A percentile compares a stretch with the other conserved stretches of the same genome.
Conservation (phyloP, 2,888 invertebrate species). For the Diarsia mendica region DNA sequence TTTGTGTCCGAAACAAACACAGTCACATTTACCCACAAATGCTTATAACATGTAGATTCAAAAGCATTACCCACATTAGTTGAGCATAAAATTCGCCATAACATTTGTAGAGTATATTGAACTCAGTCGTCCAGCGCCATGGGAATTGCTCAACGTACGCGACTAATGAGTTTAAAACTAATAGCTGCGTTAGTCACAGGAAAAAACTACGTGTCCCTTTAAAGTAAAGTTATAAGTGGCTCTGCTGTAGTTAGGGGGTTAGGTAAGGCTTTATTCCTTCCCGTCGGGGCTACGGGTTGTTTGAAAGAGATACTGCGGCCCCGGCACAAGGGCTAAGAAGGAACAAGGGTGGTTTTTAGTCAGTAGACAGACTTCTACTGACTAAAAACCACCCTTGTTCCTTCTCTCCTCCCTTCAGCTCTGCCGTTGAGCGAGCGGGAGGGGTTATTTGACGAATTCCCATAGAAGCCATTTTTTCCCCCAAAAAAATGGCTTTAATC, state of each 20-base stretch:
- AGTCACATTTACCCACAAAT: not conserved
- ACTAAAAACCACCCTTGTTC: too few species aligned
- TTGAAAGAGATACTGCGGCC: too few species aligned
- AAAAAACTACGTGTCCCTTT: slow-evolving; percentile 7
- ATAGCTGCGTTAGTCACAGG: slow-evolving; percentile 25
- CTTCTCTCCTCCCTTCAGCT: too few species aligned
- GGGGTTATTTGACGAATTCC: too few species aligned
- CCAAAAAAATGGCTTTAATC: too few species aligned
- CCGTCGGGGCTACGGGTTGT: too few species aligned
- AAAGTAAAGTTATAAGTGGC: slow-evolving; percentile 9
- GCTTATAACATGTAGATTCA: not conserved
- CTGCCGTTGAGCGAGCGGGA: too few species aligned
- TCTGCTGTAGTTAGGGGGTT: not conserved
- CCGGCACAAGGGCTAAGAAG: too few species aligned
- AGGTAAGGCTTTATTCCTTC: not conserved
- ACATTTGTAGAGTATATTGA: slow-evolving; percentile 48
- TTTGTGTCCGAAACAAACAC: too few species aligned
- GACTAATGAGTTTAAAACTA: slow-evolving; percentile 41
- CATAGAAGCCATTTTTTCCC: too few species aligned
- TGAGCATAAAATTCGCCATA: slow-evolving; percentile 38
- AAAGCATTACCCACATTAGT: slow-evolving; percentile 7
- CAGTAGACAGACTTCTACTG: too few species aligned
- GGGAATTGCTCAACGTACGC: slow-evolving; percentile 38
- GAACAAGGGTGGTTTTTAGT: too few species aligned
- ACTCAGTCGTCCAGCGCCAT: slow-evolving; percentile 27